Conservation (phyloP, 1,140 invertebrate genomes). For the Drosophila ohnishii region DNA sequence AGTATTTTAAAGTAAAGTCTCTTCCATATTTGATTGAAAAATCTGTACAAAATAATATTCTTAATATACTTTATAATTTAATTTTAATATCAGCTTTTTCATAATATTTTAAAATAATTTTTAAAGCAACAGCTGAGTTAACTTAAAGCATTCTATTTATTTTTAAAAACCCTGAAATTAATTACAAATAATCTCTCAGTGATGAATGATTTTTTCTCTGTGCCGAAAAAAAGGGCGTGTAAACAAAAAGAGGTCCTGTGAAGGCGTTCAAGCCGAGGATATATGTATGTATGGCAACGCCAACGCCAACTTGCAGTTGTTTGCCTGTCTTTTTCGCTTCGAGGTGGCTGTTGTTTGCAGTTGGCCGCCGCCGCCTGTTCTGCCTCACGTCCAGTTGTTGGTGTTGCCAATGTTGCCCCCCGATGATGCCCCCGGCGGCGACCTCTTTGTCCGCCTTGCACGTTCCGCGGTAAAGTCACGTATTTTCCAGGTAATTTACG, state of each 20-base stretch:
- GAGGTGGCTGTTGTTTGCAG: slow-evolving; percentile 45
- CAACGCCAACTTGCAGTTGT: slow-evolving; percentile 54
- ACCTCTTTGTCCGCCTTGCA: slow-evolving; percentile 46
- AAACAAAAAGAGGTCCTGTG: slow-evolving; percentile 26
- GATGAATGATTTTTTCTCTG: not conserved
- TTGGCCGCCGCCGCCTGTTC: slow-evolving; percentile 36
- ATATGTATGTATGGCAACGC: slow-evolving; percentile 13
- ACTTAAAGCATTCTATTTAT: no score
- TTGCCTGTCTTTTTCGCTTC: slow-evolving; percentile 45
- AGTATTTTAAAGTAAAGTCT: not conserved
- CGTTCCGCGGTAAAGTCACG: slow-evolving; percentile 75
- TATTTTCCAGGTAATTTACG: slow-evolving; percentile 82
- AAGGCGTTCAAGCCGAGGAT: slow-evolving; percentile 30
- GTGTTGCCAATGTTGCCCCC: slow-evolving; percentile 17
- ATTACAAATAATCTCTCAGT: not conserved
- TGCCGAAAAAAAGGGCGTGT: slow-evolving; percentile 2
- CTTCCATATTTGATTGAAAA: not conserved
- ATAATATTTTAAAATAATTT: not conserved
- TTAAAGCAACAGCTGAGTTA: not conserved
- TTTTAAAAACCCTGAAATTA: not conserved
- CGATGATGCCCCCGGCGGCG: slow-evolving; percentile 8
- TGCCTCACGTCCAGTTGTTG: slow-evolving; percentile 43
- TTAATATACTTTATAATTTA: no score
- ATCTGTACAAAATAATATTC: not conserved
- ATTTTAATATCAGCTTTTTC: no score